Evolutionary conservation across 2,797 vertebrate genomes (phyloP), one percentile per base, ranked within the genome.

Genomic region (Melanotaenia nigrans): DNA sequence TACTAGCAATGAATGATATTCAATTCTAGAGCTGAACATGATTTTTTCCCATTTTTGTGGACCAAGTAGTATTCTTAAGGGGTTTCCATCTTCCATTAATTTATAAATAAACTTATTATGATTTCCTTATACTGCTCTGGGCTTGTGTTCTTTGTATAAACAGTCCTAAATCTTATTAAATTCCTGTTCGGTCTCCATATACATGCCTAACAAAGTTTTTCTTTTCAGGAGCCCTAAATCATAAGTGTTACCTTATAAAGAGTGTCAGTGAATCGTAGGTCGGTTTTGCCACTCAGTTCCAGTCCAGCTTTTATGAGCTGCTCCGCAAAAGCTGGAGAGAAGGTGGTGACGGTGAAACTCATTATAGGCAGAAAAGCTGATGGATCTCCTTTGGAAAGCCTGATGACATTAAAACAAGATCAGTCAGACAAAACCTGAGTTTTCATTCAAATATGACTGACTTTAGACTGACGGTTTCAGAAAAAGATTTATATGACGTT

Each of bases 191-290:
- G 3, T 40, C 5, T 16, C 38, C 38, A 13, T 38, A 12, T 13
- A 3, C 11, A 38, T 38, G 36, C 12, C 36, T 12, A 3, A 53
- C 13, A 16, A 8, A 35, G 12, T 12, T 24, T 51, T 57, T 64
- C 28, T 66, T n/a, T 54, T 25, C 53, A n/a, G 6, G 2, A 24
- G 2, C 2, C 12, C 49, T 35, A 7, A 36, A 38, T 40, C 13
- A n/a, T 5, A n/a, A 10, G n/a, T 11, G 7, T 65, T 76, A 98
- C 98, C 97, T 99, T 99, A 79, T 98, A 99, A 80, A 98, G 82
- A 1, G 95, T 91, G 79, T 98, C 96, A 10, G 93, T 91, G 81
- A 99, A 99, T 76, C 96, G 93, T 32, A 96, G 89, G 84, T 99
- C 98, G 4, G 94, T 98, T 93, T 98, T 98, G 65, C 95, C 95